Percentiles rank a stretch among this genome's conserved stretches.
phyloP scores from a whole-genome alignment of 2,888 invertebrate genomes.

The Meganola albula region DNA sequence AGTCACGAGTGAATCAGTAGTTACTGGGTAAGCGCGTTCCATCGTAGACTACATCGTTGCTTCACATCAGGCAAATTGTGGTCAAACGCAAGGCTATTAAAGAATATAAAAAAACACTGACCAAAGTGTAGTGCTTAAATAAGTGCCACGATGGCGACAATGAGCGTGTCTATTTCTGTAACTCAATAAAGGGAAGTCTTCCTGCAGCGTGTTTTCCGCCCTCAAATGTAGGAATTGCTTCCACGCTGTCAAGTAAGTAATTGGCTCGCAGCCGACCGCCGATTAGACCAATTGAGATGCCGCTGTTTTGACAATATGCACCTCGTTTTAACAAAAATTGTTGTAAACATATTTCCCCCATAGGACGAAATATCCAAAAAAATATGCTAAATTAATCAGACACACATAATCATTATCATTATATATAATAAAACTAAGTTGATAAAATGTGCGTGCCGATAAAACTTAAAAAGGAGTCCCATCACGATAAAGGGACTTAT shows the following conservation, averaged over 20 bases:
- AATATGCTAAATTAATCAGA: neutral
- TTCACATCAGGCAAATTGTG: too few species aligned
- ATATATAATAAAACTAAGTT: neutral
- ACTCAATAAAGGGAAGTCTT: conserved; percentile 71
- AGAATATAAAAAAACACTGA: too few species aligned
- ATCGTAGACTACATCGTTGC: too few species aligned
- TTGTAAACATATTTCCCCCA: conserved; percentile 8
- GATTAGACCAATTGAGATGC: conserved; percentile 73
- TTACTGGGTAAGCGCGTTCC: too few species aligned
- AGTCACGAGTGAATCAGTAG: too few species aligned
- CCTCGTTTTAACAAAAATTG: conserved; percentile 28
- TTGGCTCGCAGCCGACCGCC: conserved; percentile 70
- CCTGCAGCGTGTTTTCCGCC: conserved; percentile 70
- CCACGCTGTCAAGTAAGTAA: conserved; percentile 75
- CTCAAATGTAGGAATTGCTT: conserved; percentile 76
- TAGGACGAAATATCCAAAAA: neutral
- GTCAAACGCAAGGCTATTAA: too few species aligned
- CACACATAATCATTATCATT: neutral
- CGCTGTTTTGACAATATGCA: conserved; percentile 73
- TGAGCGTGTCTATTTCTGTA: conserved; percentile 53
- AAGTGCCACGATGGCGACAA: conserved; percentile 39
- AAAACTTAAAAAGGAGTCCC: neutral
- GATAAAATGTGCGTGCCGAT: neutral
- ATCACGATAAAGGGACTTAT: neutral
- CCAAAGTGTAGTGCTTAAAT: too few species aligned